phyloP scores from a whole-genome alignment of 2,888 invertebrate genomes.

The Drosophila longiperda region DNA sequence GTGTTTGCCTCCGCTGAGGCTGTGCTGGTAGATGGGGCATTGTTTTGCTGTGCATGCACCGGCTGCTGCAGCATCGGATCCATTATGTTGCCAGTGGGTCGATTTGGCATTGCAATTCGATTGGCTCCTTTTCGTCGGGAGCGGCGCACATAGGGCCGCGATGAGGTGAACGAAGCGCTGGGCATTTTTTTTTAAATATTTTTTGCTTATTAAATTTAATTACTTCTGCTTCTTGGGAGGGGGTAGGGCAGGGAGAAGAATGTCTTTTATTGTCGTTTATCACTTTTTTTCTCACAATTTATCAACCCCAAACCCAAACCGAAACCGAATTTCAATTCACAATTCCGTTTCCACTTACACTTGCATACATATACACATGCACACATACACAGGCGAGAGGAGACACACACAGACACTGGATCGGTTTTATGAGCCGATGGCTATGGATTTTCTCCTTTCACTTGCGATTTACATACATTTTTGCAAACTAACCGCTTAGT shows the following conservation, averaged over 20 bases:
- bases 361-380: constrained; percentile 55
- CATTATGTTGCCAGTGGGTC: constrained; percentile 85
- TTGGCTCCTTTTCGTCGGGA: constrained; percentile 96
- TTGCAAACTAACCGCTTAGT: constrained; percentile 24
- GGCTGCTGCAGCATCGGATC: constrained; percentile 90
- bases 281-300: constrained; percentile 74
- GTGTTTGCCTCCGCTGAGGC: constrained; percentile 17
- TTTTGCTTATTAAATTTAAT: constrained; percentile 48
- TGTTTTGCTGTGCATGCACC: constrained; percentile 83
- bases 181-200: constrained; percentile 87
- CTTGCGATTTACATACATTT: constrained; percentile 44
- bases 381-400: constrained; percentile 23
- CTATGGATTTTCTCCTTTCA: constrained; percentile 61
- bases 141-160: constrained; percentile 95
- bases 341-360: constrained; percentile 49
- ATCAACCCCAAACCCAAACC: constrained; percentile 73
- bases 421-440: constrained; percentile 41
- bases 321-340: constrained; percentile 56
- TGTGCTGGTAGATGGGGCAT: constrained; percentile 40
- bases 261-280: constrained; percentile 46
- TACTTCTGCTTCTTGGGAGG: constrained; percentile 1
- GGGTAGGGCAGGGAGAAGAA: constrained; percentile 7
- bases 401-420: constrained; percentile 43
- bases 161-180: constrained; percentile 97
- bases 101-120: constrained; percentile 87